phyloP scores from a whole-genome alignment of 2,888 invertebrate genomes.

The Dryobota labecula region DNA sequence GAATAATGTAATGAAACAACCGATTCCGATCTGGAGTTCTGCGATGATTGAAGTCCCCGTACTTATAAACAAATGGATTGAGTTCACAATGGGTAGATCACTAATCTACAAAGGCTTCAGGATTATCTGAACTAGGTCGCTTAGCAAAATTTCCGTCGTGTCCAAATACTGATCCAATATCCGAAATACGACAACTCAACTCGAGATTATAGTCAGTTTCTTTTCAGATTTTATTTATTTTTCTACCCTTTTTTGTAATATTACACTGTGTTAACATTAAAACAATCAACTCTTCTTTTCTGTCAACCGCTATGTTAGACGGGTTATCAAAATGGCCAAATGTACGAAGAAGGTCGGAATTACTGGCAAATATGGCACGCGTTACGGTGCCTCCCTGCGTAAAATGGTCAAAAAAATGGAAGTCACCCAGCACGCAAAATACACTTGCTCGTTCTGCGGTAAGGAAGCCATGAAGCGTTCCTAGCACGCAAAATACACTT shows the following conservation, averaged over 20 bases:
- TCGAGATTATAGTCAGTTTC: neutral
- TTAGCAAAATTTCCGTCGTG: conserved; percentile 7
- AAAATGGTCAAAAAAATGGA: conserved; percentile 99
- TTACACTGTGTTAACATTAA: conserved; percentile 25
- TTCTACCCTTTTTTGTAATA: conserved; percentile 38
- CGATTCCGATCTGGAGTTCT: conserved; percentile 78
- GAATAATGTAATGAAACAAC: conserved; percentile 83
- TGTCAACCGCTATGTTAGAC: too few relatives aligned
- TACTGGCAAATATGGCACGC: conserved; percentile 99
- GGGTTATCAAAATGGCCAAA: too few relatives aligned
- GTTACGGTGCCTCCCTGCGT: conserved; percentile 99
- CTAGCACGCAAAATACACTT: conserved; percentile 99
- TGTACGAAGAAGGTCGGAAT: conserved; percentile 99
- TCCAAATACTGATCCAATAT: conserved; percentile 12
- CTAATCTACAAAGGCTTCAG: conserved; percentile 34
- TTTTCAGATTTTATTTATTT: conserved; percentile 6
- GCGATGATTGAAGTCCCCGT: conserved; percentile 72
- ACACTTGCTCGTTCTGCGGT: conserved; percentile 99
- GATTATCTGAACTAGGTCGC: conserved; percentile 39
- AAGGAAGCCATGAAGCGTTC: too few relatives aligned
- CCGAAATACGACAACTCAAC: neutral
- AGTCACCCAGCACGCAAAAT: conserved; percentile 99
- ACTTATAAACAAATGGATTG: conserved; percentile 44
- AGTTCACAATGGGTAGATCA: conserved; percentile 12
- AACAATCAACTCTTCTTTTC: too few relatives aligned